phyloP scores from a whole-genome alignment of 2,797 vertebrate genomes.

The Micromesistius poutassou region DNA sequence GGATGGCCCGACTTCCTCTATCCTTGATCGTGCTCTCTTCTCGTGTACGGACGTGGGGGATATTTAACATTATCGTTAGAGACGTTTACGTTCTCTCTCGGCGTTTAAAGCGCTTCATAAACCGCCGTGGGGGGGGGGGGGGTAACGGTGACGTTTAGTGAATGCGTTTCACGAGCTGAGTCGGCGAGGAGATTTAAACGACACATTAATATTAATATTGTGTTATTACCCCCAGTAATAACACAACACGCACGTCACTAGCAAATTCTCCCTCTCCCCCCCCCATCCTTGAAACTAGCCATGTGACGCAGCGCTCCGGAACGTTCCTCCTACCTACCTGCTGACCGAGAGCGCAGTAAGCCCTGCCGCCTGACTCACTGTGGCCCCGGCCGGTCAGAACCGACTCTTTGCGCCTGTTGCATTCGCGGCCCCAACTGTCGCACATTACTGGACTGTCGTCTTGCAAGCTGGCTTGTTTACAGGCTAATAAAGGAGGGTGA shows the following conservation, averaged over 20 bases:
- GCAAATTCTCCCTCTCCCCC: not conserved
- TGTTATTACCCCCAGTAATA: not conserved
- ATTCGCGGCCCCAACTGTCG: constrained; percentile 6
- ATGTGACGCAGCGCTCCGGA: constrained; percentile 16
- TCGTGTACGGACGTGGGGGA: too few species aligned
- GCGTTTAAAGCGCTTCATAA: too few species aligned
- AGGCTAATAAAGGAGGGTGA: not conserved
- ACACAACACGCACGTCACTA: not conserved
- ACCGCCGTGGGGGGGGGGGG: too few species aligned
- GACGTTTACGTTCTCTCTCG: too few species aligned
- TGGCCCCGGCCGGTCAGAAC: constrained; percentile 25
- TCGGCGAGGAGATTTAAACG: too few species aligned
- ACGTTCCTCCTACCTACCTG: constrained; percentile 18
- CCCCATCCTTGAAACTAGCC: constrained; percentile 52
- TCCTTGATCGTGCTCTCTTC: too few species aligned
- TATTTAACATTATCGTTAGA: too few species aligned
- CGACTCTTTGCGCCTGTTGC: constrained; percentile 20
- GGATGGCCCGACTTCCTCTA: too few species aligned
- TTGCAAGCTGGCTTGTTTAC: too few species aligned
- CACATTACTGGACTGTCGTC: not conserved
- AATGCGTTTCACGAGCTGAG: too few species aligned
- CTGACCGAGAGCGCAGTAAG: constrained; percentile 44
- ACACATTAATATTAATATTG: too few species aligned
- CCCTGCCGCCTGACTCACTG: constrained; percentile 62
- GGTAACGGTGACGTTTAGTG: too few species aligned